Evolutionary conservation across 2,888 invertebrate genomes (phyloP).

Genomic region (Melanostoma mellinum): DNA sequence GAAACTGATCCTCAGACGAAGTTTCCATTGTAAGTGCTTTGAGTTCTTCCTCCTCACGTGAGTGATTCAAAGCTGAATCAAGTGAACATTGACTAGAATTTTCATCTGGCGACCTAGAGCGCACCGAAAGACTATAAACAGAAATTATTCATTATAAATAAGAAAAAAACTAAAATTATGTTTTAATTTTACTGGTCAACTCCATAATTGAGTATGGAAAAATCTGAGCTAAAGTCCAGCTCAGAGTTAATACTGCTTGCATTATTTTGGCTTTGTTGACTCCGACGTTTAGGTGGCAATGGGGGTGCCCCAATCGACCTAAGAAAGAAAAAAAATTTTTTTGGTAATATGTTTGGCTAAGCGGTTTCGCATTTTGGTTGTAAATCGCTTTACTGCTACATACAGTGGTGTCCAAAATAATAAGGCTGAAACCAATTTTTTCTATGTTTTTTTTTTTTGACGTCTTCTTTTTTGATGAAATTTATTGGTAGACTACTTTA

Average conservation of each 20-base stretch:
- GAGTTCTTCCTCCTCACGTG: conserved; percentile 91
- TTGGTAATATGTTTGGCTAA: background rate
- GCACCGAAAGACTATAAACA: conserved; percentile 84
- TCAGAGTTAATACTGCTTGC: conserved; percentile 79
- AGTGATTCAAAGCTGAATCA: conserved; percentile 93
- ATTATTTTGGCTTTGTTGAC: conserved; percentile 82
- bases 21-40: conserved; percentile 84
- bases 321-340: conserved; percentile 11
- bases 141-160: conserved; percentile 25
- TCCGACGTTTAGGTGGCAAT: conserved; percentile 88
- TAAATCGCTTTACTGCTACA: no score
- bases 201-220: conserved; percentile 86
- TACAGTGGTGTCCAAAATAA: no score
- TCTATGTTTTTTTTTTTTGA: no score
- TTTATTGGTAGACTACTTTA: no score
- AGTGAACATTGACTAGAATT: conserved; percentile 89
- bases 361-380: background rate
- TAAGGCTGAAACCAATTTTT: no score
- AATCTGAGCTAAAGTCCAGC: conserved; percentile 81
- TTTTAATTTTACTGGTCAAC: conserved; percentile 83
- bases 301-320: conserved; percentile 87
- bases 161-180: background rate
- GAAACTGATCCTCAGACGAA: conserved; percentile 75
- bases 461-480: no score
- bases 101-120: conserved; percentile 89